phyloP scores from a whole-genome alignment of 2,113 vertebrate species.

The Paracanthobrama guichenoti region DNA sequence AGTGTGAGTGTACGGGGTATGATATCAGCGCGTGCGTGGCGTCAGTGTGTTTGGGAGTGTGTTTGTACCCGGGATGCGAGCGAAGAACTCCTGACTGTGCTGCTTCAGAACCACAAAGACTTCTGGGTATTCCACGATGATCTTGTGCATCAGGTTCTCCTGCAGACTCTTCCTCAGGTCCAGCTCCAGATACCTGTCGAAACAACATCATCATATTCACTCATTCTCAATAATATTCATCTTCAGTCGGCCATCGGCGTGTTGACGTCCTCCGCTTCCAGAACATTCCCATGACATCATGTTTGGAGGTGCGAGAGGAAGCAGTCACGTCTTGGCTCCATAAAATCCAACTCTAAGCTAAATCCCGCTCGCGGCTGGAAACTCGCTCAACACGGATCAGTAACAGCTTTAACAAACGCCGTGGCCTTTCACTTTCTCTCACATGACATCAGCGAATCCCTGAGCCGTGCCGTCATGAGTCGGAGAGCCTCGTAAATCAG shows the following conservation, averaged over 20 bases:
- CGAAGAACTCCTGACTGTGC: constrained; percentile 74
- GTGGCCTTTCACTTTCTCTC: not conserved
- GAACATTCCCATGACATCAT: constrained; percentile 21
- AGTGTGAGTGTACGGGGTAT: no score
- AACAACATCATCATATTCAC: not conserved
- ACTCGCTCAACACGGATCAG: constrained; percentile 53
- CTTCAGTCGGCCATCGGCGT: not conserved
- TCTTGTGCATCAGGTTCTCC: constrained; percentile 88
- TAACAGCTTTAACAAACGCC: constrained; percentile 41
- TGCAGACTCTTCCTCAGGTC: constrained; percentile 80
- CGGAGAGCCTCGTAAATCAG: constrained; percentile 1
- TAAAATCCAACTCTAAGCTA: constrained; percentile 6
- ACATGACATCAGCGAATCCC: constrained; percentile 3
- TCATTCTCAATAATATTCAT: no score
- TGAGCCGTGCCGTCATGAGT: not conserved
- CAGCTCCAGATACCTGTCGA: constrained; percentile 84
- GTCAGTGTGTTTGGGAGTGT: not conserved
- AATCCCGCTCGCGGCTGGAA: constrained; percentile 54
- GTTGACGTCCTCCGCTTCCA: not conserved
- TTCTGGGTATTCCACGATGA: constrained; percentile 89
- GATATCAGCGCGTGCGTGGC: no score
- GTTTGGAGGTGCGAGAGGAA: constrained; percentile 50
- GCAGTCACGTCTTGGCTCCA: constrained; percentile 50
- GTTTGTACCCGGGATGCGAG: constrained; percentile 77
- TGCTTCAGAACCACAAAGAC: constrained; percentile 82